These are phyloP conservation scores for Chamaea fasciata DNA, from an alignment of 2,113 vertebrate species.

Conservation along the genomic window DNA sequence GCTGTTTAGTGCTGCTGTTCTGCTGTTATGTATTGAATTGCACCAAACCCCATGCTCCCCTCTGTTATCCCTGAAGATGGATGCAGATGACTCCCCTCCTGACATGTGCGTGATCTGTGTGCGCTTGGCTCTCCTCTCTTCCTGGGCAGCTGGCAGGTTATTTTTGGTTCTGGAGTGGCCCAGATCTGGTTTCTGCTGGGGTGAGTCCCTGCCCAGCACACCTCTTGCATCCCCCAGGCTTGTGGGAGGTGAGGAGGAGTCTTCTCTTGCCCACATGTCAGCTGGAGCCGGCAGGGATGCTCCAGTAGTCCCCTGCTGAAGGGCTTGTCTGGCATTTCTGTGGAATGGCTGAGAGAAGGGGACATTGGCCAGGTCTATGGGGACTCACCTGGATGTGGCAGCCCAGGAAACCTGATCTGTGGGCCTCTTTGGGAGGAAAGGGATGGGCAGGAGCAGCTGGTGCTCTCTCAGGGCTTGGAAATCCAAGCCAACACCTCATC, in stretches of 20 bases:
- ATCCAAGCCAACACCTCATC: constrained; percentile 24
- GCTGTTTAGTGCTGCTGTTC: not conserved
- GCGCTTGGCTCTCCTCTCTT: constrained; percentile 13
- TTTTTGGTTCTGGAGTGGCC: constrained; percentile 42
- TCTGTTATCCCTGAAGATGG: not conserved
- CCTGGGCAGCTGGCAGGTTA: constrained; percentile 47
- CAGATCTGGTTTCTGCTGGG: constrained; percentile 36
- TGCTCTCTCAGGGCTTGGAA: constrained; percentile 6
- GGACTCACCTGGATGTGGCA: not conserved
- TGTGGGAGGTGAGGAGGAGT: not conserved
- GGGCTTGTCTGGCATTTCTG: not conserved
- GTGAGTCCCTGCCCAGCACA: not conserved
- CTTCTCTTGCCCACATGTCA: fast-evolving
- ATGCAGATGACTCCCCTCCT: constrained; percentile 9
- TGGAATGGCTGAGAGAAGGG: not conserved
- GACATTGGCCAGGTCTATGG: not conserved
- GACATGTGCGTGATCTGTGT: not conserved
- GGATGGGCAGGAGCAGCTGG: constrained; percentile 59
- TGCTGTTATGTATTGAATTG: not conserved
- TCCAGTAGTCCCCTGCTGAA: fast-evolving
- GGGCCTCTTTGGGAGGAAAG: constrained; percentile 3
- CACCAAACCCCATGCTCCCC: not conserved
- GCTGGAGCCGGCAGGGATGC: fast-evolving
- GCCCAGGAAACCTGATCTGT: not conserved
- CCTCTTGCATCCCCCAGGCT: not conserved